Conservation (phyloP, 2,113 vertebrate species). For the Todiramphus chloris region DNA sequence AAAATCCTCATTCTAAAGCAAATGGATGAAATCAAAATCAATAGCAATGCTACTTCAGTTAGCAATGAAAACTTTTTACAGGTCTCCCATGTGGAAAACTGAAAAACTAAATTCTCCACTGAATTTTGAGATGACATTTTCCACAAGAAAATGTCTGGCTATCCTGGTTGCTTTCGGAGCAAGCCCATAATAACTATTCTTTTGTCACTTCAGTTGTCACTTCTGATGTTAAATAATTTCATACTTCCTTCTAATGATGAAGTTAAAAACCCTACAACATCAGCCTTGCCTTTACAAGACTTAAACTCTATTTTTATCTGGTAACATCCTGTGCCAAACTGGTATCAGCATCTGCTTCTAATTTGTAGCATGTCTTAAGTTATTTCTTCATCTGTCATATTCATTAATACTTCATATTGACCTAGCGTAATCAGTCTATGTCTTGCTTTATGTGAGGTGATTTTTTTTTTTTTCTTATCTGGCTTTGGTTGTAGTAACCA, state of each 20-base stretch:
- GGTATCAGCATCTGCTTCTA: not conserved
- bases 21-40: not conserved
- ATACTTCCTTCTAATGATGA: not conserved
- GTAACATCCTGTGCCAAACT: not conserved
- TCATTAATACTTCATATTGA: not conserved
- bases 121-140: not conserved
- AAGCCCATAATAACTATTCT: not conserved
- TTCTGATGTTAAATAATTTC: not conserved
- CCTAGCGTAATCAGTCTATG: not conserved
- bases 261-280: not conserved
- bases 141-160: not conserved
- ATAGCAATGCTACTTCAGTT: not conserved
- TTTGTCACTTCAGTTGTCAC: not conserved
- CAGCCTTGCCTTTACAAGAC: not conserved
- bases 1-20: not conserved
- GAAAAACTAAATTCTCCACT: not conserved
- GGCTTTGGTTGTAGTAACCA: not conserved
- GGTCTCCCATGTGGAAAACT: not conserved
- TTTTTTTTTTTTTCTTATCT: not conserved
- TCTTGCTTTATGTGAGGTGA: not conserved
- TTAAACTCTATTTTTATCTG: not conserved
- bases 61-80: not conserved
- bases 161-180: not conserved
- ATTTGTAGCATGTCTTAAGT: not conserved
- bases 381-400: not conserved